Base-by-base conservation (phyloP, 2,888 invertebrate genomes). In the Chaetogeoica ovagalla region DNA sequence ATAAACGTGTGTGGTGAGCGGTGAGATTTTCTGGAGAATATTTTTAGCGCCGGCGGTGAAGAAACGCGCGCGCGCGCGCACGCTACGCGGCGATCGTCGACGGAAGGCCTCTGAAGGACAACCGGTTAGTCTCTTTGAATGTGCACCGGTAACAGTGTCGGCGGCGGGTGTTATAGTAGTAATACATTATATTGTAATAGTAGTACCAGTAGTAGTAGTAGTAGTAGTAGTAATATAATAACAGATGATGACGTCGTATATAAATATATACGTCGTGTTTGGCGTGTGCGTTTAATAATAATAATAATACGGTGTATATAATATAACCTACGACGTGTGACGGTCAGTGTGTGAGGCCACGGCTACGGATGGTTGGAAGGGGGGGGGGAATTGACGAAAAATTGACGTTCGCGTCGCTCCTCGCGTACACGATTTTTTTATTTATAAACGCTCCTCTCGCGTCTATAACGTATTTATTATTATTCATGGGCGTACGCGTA, bases 51-150 rank as follows among this genome's bases (percentile, higher is more conserved):
- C 74, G 19, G 52, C 55, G 13, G 63, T 65, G 74, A 74, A n/a
- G 74, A 74, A 74, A 74, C 63, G 30, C 52, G 30, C 68, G 37
- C 39, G 60, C 37, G 57, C 74, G 65, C 65, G 11, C 11, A 9
- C 6, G n/a, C n/a, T 55, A n/a, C n/a, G n/a, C 23, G 3, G 15
- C 37, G 57, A 30, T 39, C 70, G 55, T 55, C 65, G 62, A 37
- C 70, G 70, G 30, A 30, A 70, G 77, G 70, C 55, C 70, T 62
- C 55, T 69, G 77, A 77, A 77, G 77, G 77, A 69, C 77, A 19
- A 77, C 77, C 62, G 77, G 77, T 77, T 77, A 39, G 65, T 75
- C 57, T 75, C 57, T 74, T 43, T n/a, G 21, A 68, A 68, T 23
- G 48, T 17, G 62, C 30, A 62, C 30, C 37, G 23, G 55, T n/a